Base-by-base conservation (phyloP, 2,113 vertebrate species). In the Cololabis saira region DNA sequence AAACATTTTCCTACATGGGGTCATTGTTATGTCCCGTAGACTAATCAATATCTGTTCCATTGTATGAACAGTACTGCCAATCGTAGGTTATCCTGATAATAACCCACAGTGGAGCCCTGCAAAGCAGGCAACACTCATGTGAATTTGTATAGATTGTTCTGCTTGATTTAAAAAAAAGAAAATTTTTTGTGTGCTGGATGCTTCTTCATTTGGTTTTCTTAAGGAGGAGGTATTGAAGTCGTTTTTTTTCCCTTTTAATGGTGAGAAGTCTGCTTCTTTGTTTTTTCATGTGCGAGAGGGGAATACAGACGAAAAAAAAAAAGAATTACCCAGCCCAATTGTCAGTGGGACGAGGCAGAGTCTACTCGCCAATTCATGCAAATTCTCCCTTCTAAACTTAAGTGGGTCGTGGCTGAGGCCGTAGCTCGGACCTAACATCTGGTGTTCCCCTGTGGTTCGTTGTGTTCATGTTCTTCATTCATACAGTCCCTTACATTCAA, bases 401-500 rank as follows among this genome's bases (percentile, higher is more conserved):
- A 71, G 68, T 65, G n/a, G n/a, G n/a, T n/a, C n/a, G n/a, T n/a
- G n/a, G n/a, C 43, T 15, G 17, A 21, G 51, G 52, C 33, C 60
- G 47, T 58, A 80, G 51, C n/a, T 67, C 62, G 79, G 65, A 52
- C 49, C 52, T 61, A 17, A 7, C 70, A 83, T 77, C 63, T 73
- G 67, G 67, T 73, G 7, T 42, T 81, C 55, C 55, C 37, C 64
- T 61, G 48, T 63, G 58, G 66, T 60, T 53, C 59, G 68, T 78
- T 56, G 67, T n/a, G 59, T 74, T n/a, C n/a, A n/a, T n/a, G n/a
- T n/a, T n/a, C n/a, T n/a, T n/a, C n/a, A 83, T 87, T 84, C 82
- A 82, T 58, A 64, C 70, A 59, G 72, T 70, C 56, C 12, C 60
- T 74, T 78, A 82, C 51, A 80, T 87, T 79, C 55, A 84, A 76